Evolutionary conservation across 1,140 invertebrate species (phyloP), one percentile per base, ranked within the genome.

Genomic region (Trypoxylus dichotomus): DNA sequence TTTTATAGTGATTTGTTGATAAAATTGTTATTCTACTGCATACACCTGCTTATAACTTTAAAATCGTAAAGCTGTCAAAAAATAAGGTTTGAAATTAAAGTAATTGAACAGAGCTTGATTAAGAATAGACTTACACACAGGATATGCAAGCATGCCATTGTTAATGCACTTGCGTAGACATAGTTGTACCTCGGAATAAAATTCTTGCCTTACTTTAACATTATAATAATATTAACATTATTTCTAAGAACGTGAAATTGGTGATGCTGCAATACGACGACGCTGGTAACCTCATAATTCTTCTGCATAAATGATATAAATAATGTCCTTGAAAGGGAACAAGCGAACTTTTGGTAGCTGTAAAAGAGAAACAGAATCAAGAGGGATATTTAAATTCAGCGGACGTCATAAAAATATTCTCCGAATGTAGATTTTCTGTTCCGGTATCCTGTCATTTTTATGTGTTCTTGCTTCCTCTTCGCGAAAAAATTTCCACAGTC

Each of bases 361-460:
- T 82, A 83, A 79, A 82, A 79, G 71, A 79, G 79, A 68, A 68
- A 68, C 60, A 68, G 60, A 68, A 24, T 68, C 60, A 68, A 68
- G 60, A 68, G 60, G 60, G 60, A 68, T 68, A 68, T 68, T 68
- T 68, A 68, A 68, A 68, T 68, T 68, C 60, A 68, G 60, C 60
- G 60, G 60, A 29, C 75, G 76, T 79, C 79, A 80, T 77, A 81
- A 80, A 82, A 83, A 83, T 83, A 81, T 82, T 82, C 81, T 73
- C 77, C 79, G 79, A 83, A 81, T 81, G 81, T 79, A 82, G 80
- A 82, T 81, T 79, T 77, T 79, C 74, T 77, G 78, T 83, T 83
- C 81, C 82, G 80, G 81, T 80, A 82, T 82, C 82, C 82, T 81
- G 82, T 77, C 79, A 81, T 83, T 83, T 80, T 68, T 82, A 74